These are phyloP conservation scores for Zapus hudsonius DNA, from an alignment of 2,113 vertebrate genomes.

Conservation along the genomic window DNA sequence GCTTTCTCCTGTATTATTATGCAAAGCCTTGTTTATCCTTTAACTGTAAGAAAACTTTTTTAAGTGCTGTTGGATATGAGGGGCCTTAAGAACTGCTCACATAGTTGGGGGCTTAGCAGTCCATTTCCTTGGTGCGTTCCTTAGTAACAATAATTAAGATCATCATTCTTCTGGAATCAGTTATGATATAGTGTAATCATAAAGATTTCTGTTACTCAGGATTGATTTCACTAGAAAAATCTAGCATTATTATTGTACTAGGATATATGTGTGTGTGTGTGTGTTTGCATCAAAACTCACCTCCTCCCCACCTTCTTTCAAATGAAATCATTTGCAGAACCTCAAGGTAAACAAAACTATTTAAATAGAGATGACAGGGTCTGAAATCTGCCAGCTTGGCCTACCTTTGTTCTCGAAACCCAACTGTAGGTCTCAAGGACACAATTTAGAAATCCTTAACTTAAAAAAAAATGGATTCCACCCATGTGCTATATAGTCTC, in stretches of 20 bases:
- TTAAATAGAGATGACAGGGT: background rate
- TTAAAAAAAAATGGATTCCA: background rate
- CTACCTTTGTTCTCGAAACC: background rate
- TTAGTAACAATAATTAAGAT: background rate
- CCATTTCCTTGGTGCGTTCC: background rate
- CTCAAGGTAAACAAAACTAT: background rate
- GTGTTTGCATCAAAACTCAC: background rate
- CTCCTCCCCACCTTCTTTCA: background rate
- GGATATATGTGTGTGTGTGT: background rate
- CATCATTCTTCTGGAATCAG: background rate
- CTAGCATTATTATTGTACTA: background rate
- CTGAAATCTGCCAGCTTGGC: background rate
- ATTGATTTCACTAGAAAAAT: slow-evolving; percentile 15
- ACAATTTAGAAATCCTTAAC: background rate
- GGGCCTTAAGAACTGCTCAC: background rate
- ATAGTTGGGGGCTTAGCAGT: background rate
- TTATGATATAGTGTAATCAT: background rate
- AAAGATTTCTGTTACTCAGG: background rate
- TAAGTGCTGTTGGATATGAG: background rate
- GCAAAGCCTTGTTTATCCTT: background rate
- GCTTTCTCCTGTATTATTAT: background rate
- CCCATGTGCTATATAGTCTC: background rate
- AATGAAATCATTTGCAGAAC: slow-evolving; percentile 11
- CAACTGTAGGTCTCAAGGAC: background rate
- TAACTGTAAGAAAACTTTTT: slow-evolving; percentile 1